phyloP scores from a whole-genome alignment of 2,888 invertebrate species.

The Luperina testacea region DNA sequence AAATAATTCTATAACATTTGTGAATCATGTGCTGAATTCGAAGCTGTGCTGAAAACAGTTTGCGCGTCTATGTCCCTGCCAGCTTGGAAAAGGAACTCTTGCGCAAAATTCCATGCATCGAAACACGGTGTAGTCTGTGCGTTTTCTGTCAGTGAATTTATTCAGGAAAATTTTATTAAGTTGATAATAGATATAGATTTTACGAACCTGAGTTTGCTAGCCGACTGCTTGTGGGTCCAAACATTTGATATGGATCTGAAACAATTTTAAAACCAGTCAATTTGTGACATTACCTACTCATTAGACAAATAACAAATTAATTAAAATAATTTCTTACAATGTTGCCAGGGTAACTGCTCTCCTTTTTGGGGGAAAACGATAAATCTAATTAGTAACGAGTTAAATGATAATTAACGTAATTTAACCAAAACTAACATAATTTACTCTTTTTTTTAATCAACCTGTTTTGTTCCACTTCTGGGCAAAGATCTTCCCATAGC shows the following conservation, averaged over 20 bases:
- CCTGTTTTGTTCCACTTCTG: background rate
- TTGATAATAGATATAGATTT: background rate
- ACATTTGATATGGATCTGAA: slow-evolving; percentile 99
- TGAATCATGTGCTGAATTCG: too few species aligned
- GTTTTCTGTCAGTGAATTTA: background rate
- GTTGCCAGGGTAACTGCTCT: slow-evolving; percentile 53
- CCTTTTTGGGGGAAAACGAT: slow-evolving; percentile 47
- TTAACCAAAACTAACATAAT: background rate
- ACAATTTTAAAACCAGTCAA: slow-evolving; percentile 73
- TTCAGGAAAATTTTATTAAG: background rate
- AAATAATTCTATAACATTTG: too few species aligned
- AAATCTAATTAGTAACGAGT: slow-evolving; percentile 51
- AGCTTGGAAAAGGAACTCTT: background rate
- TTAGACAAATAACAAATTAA: slow-evolving; percentile 31
- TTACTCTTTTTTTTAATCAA: background rate
- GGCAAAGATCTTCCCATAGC: background rate
- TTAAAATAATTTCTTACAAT: slow-evolving; percentile 56
- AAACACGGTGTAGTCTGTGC: background rate
- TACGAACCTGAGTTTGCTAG: slow-evolving; percentile 95
- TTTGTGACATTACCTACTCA: slow-evolving; percentile 9
- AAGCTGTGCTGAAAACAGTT: too few species aligned
- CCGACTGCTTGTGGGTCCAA: slow-evolving; percentile 98
- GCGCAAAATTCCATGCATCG: background rate
- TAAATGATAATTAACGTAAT: slow-evolving; percentile 2
- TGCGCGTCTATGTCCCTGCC: too few species aligned